Evolutionary conservation across 2,113 vertebrate species (phyloP), one percentile per base, ranked within the genome.

Genomic region (Motacilla alba): DNA sequence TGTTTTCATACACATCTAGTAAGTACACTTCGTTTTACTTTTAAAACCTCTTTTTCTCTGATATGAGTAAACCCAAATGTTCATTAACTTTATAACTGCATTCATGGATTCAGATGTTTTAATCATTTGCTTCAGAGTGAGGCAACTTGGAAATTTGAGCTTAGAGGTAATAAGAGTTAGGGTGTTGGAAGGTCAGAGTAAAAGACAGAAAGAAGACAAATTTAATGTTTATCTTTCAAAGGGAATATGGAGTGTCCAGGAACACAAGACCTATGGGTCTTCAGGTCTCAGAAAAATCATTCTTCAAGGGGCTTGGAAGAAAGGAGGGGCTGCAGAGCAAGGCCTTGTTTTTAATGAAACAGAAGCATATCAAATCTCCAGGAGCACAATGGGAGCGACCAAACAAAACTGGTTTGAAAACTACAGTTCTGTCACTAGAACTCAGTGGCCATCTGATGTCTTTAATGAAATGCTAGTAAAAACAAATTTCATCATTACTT

Each of bases 401-500:
- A 44, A 67, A 28, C 20, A 69, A 83, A 91, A 69, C 43, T 93
- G 46, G 17, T 93, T 90, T 91, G 52, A 93, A 94, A 95, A 87
- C 69, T 87, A 11, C 73, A 91, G 49, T 28, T 87, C 26, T 66
- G 46, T 64, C 76, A 89, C 23, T 23, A 91, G 49, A 96, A 87
- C 21, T 53, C 83, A 76, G 39, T 68, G 84, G 24, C 49, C 94
- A 96, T 90, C 64, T 94, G 52, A 20, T 73, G 26, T 78, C 70
- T 43, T 89, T 89, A 94, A 95, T 59, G 16, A 96, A 80, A 47
- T 72, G 52, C 30, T 31, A 85, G 11, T 85, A 67, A 91, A 93
- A 96, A 64, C 13, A 79, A 78, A 91, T 83, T 50, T 88, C 66
- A 83, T 91, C n/a, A 82, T 94, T 97, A 95, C 82, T 77, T 94